Percentiles rank a stretch among this genome's conserved stretches.
Conservation (phyloP, 2,113 vertebrate species). For the Trochalopteron elliotii region DNA sequence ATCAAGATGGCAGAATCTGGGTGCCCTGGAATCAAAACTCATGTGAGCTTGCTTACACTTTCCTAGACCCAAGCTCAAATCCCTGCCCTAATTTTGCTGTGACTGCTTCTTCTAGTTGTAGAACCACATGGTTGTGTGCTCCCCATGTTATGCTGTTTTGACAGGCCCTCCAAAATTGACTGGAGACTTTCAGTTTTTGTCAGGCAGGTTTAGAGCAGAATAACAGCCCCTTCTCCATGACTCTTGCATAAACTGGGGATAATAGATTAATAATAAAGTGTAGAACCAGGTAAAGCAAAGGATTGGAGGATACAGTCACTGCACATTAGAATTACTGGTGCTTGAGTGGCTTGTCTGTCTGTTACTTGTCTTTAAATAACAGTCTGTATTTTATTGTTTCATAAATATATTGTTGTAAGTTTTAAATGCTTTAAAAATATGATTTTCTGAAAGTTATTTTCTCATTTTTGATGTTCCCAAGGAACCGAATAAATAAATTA, state of each 20-base stretch:
- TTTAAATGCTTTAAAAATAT: neutral
- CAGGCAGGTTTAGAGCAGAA: neutral
- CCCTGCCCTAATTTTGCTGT: neutral
- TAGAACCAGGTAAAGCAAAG: neutral
- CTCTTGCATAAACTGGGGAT: neutral
- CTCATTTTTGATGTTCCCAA: neutral
- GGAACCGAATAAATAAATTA: neutral
- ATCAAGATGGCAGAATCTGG: neutral
- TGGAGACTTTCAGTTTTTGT: neutral
- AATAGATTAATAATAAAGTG: neutral
- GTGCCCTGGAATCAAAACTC: neutral
- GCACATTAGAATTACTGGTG: neutral
- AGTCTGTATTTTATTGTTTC: neutral
- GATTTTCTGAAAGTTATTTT: neutral
- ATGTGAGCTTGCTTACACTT: neutral
- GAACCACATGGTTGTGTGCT: neutral
- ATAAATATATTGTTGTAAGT: neutral
- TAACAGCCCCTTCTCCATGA: rapidly evolving
- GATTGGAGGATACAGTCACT: neutral
- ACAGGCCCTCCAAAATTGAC: neutral
- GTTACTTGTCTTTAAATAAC: neutral
- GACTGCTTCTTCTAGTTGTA: neutral
- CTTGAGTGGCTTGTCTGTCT: neutral
- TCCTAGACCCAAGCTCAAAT: neutral
- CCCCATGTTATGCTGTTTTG: neutral